These are phyloP conservation scores for Acanthurus lineatus DNA, from an alignment of 2,797 vertebrate genomes.

Conservation along the genomic window DNA sequence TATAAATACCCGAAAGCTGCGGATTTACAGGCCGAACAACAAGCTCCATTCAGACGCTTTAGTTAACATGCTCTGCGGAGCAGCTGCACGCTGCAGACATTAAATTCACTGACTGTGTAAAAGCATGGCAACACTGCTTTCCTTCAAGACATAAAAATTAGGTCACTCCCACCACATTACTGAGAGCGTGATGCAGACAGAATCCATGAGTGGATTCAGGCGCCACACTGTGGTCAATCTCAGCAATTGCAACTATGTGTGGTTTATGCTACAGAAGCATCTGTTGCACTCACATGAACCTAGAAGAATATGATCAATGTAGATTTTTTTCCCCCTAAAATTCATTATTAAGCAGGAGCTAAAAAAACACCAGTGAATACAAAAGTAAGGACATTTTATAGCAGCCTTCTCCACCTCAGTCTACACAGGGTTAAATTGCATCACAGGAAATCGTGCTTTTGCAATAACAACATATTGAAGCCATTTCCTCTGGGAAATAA, in stretches of 20 bases:
- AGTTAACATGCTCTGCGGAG: not conserved
- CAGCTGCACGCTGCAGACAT: constrained; percentile 20
- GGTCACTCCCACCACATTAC: constrained; percentile 63
- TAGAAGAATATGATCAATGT: not conserved
- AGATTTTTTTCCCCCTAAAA: not conserved
- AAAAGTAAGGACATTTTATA: not conserved
- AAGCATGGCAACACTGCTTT: constrained; percentile 36
- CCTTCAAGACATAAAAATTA: constrained; percentile 57
- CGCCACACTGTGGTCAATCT: constrained; percentile 71
- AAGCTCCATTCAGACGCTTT: not conserved
- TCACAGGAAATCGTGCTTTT: not conserved
- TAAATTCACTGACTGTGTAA: constrained; percentile 2
- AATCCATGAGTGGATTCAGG: constrained; percentile 28
- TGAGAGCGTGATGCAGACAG: constrained; percentile 12
- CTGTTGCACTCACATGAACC: not conserved
- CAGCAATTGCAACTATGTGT: not conserved
- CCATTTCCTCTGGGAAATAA: not conserved
- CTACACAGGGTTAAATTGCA: not conserved
- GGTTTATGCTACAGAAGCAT: not conserved
- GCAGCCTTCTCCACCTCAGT: not conserved
- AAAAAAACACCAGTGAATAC: not conserved
- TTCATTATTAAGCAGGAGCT: not conserved
- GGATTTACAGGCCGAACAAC: not conserved
- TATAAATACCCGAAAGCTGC: constrained; percentile 13
- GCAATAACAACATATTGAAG: not conserved